Base-by-base conservation (phyloP, 2,888 invertebrate species). In the Lacanobia wlatinum region DNA sequence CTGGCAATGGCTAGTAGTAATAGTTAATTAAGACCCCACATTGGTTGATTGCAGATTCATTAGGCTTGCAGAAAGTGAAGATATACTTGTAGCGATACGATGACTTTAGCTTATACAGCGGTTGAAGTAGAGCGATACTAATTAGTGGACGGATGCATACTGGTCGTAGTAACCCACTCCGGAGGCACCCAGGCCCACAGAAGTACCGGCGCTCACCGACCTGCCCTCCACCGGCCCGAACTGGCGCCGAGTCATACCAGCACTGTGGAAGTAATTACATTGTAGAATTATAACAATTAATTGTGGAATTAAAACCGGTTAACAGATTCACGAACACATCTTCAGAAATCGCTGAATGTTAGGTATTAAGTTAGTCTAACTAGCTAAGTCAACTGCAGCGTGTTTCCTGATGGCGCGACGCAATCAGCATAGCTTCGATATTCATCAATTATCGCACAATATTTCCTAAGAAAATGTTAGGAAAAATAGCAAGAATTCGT, bases 131-230 rank as follows among this genome's bases (percentile, higher is more conserved):
- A 34, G 43, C 3, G 38, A 16, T 64, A 6, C 1, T 38, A 5
- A 14, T 83, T 84, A 70, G 56, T 73, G 0, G 18, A 91, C 90
- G 0, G 92, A 90, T 2, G 92, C 76, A 43, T 85, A 84, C 70
- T 93, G 91, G 60, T 93, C 90, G 70, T 94, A 94, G 80, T 90
- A 91, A 0, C 93, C 94, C 5, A 77, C 58, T 50, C 94, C 94
- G 0, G 87, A 70, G 7, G 89, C 87, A 80, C 94, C 91, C 8
- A 94, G 7, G 3, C 87, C 90, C 8, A 94, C 91, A 0, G 91
- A 90, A 0, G 92, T 86, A 73, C 91, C 89, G 16, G 93, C 91
- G 21, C 83, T 87, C 10, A 94, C 89, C 0, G 92, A 90, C 8
- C 76, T 86, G 0, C 89, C 87, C 6, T 46, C 1, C 12, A 89